Base-by-base conservation (phyloP, 2,113 vertebrate genomes). In the Spea multiplicata region DNA sequence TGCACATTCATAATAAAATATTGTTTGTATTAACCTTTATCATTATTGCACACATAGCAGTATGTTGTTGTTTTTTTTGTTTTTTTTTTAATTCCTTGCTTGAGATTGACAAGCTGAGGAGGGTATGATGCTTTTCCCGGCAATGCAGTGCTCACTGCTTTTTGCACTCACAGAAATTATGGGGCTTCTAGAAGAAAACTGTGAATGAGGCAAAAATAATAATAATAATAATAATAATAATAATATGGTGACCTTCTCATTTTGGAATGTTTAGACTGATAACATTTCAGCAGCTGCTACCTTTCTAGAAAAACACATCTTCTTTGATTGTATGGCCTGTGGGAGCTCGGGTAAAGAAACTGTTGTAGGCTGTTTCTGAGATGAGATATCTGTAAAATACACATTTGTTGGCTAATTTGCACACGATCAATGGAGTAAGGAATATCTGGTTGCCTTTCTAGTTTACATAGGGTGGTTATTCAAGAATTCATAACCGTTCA, bases 1-100 rank as follows among this genome's bases (percentile, higher is more conserved):
- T 70, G 67, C 49, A 71, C 69, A 71, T 71, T 44, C 69, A 52
- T 53, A 16, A 30, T 71, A 71, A 46, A 50, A 46, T 13, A 50
- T 49, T 52, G 16, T 50, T 16, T 71, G 17, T 30, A 53, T 53
- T 50, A 53, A 14, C 7, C 69, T 53, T 53, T 8, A 17, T 30
- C 61, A 49, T 71, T 53, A 53, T 71, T 12, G 13, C 16, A 44
- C 49, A 71, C 69, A 71, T 71, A 44, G 10, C 55, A 59, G 55
- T 13, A 52, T 52, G 9, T 10, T 52, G 6, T 52, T 52, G 49
- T 8, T 52, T 52, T 52, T 52, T 7, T 3, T n/a, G 3, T 9
- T 61, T 61, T 1, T 61, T 61, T 8, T 50, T 50, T 14, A 13
- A 46, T 6, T 30, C 44, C 44, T 7, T 48, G 8, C 44, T 16